A percentile compares a stretch with the other conserved stretches of the same genome.
These are phyloP conservation scores for Ranitomeya imitator DNA, from an alignment of 2,113 vertebrate genomes.

Conservation along the genomic window DNA sequence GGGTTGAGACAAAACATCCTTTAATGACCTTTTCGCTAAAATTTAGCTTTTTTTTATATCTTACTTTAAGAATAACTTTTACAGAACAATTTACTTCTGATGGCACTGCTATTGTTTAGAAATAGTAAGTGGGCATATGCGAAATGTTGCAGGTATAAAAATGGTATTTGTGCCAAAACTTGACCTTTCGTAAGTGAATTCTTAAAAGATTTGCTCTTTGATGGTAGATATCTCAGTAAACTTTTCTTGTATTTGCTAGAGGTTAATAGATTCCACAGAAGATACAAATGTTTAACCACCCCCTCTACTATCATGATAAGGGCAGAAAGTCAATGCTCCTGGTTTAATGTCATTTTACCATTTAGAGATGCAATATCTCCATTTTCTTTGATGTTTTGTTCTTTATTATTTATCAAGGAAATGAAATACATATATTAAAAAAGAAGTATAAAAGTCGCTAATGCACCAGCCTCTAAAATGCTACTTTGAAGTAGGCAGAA, in stretches of 20 bases:
- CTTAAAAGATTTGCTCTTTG: conserved; percentile 38
- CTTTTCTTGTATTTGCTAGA: background rate
- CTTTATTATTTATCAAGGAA: conserved; percentile 36
- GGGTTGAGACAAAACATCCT: no score
- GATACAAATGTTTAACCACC: conserved; percentile 13
- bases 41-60: background rate
- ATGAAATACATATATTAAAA: conserved; percentile 39
- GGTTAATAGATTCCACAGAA: conserved; percentile 45
- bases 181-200: conserved; percentile 42
- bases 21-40: background rate
- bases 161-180: conserved; percentile 10
- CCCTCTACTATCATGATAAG: background rate
- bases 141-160: conserved; percentile 12
- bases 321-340: background rate
- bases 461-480: conserved; percentile 48
- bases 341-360: conserved; percentile 40
- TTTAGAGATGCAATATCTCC: conserved; percentile 30
- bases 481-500: conserved; percentile 52
- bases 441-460: conserved; percentile 52
- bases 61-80: background rate
- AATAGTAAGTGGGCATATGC: background rate
- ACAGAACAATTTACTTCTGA: background rate
- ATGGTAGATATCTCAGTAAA: background rate
- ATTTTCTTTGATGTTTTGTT: conserved; percentile 38
- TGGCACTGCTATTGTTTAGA: background rate